These are phyloP conservation scores for Lamellibrachia satsuma DNA, from an alignment of 2,888 invertebrate species.

Conservation along the genomic window DNA sequence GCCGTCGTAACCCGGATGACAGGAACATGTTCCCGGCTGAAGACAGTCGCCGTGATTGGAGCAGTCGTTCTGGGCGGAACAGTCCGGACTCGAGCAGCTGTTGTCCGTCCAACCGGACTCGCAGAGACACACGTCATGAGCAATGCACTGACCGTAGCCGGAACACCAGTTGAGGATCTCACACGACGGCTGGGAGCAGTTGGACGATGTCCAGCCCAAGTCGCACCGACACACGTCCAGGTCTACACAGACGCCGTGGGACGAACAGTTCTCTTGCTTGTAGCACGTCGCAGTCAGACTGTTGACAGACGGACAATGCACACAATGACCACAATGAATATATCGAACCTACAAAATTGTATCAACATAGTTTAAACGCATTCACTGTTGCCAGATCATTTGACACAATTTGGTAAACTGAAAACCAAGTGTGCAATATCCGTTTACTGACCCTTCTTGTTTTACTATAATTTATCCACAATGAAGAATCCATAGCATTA, in stretches of 20 bases:
- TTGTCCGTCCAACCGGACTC: constrained; percentile 6
- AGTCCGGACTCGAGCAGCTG: background rate
- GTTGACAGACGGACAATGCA: background rate
- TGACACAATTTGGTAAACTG: no score
- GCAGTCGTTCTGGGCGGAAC: background rate
- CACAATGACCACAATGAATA: no score
- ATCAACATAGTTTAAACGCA: no score
- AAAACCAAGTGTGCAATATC: no score
- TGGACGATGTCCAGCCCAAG: background rate
- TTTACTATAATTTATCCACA: no score
- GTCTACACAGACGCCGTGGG: constrained; percentile 21
- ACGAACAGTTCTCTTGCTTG: background rate
- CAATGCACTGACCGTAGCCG: background rate
- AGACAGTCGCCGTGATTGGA: constrained; percentile 6
- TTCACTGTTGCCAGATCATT: no score
- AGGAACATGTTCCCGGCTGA: background rate
- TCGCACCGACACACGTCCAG: constrained; percentile 17
- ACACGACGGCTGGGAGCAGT: constrained; percentile 22
- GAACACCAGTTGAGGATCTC: constrained; percentile 24
- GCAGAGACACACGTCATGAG: background rate
- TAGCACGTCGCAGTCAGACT: background rate
- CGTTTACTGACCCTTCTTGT: no score
- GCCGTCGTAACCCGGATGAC: background rate
- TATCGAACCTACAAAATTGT: no score
- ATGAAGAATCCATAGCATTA: no score